Base-by-base conservation (phyloP, 1,140 invertebrate species). In the Nebria ingens region DNA sequence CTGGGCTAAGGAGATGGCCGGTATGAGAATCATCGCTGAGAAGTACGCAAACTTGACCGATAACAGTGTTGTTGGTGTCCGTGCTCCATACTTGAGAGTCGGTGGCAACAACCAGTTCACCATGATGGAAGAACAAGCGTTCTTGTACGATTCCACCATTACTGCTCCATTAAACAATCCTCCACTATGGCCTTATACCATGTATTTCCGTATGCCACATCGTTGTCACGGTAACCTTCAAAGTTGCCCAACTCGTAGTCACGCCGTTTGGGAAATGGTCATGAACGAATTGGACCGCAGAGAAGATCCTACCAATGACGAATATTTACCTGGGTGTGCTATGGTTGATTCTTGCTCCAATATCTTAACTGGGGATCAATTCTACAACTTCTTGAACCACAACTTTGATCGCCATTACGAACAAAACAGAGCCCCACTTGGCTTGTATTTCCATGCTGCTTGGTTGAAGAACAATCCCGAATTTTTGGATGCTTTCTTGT, bases 241-340 rank as follows among this genome's bases (percentile, higher is more conserved):
- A 70, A 91, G 87, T 64, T 96, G 92, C 66, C 93, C 92, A 13
- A 93, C 92, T 0, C 83, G 91, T 68, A 88, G 78, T 59, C 92
- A 95, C 68, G 91, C 92, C 20, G 91, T 95, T 11, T 96, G 93
- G 93, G 93, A 96, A 74, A 94, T 96, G 89, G 91, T 95, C n/a
- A 91, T 96, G 87, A 96, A 96, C 68, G 92, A 96, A 69, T 72
- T 95, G 62, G 92, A 96, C 74, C 80, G 91, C 58, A 81, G 93
- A 57, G 93, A 95, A 71, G 91, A 95, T 68, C 91, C 91, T 0
- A 84, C 78, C 58, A 91, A 91, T 65, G 91, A 95, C 66, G 92
- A 96, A 69, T 89, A 91, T 63, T 73, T 96, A 2, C 89, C 91
- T 2, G 93, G 93, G 42, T 97, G 93, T 65, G 91, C 91, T 60